Evolutionary conservation across 64 coral and sea anemone genomes (phyloP).

Genomic region (Actinia tenebrosa): DNA sequence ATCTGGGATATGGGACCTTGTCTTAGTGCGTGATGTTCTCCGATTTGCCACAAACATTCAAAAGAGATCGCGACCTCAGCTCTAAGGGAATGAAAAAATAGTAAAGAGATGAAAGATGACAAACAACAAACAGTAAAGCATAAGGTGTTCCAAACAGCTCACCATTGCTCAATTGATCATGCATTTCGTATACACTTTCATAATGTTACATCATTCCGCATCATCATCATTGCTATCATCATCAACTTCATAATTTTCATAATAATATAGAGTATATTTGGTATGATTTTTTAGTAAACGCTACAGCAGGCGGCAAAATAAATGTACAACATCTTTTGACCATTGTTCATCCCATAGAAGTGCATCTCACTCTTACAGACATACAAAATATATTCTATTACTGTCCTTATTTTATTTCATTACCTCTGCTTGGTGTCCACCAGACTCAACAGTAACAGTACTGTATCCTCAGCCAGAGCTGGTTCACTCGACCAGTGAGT

Average conservation of each 20-base stretch:
- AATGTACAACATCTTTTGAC: no score
- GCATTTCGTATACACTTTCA: no score
- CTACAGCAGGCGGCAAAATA: no score
- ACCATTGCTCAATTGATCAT: no score
- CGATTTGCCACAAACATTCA: conserved; percentile 61
- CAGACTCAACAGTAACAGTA: conserved; percentile 70
- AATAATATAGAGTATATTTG: no score
- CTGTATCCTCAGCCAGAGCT: conserved; percentile 74
- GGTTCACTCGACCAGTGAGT: conserved; percentile 75
- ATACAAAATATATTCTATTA: no score
- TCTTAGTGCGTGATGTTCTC: conserved; percentile 65
- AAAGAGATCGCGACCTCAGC: conserved; percentile 83
- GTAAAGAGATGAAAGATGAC: neutral
- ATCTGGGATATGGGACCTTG: conserved; percentile 60
- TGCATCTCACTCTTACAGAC: no score
- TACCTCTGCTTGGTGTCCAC: conserved; percentile 83
- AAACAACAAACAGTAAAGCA: no score
- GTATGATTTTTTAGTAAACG: no score
- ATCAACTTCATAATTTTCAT: no score
- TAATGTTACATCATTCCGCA: conserved; percentile 17
- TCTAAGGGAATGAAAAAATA: conserved; percentile 17
- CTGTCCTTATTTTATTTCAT: neutral
- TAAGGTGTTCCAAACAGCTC: no score
- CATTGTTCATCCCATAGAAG: no score
- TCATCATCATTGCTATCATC: neutral